phyloP scores from a whole-genome alignment of 2,888 invertebrate species.

The Julus scandinavius region DNA sequence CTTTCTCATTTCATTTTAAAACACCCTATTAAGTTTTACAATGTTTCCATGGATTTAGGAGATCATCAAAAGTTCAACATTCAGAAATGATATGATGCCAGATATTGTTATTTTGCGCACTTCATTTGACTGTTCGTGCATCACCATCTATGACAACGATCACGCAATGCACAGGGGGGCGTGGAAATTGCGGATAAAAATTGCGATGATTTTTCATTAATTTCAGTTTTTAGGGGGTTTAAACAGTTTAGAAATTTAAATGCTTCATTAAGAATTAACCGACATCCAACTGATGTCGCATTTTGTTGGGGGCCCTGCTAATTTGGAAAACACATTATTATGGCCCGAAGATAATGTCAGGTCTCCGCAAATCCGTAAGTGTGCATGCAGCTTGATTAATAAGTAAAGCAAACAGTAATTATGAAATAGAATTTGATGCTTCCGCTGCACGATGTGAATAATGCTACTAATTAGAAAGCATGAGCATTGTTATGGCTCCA shows the following conservation, averaged over 20 bases:
- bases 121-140: too few species aligned
- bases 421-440: slow-evolving; percentile 42
- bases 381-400: slow-evolving; percentile 20
- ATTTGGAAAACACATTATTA: not conserved
- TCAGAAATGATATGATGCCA: too few species aligned
- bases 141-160: too few species aligned
- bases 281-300: not conserved
- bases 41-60: too few species aligned
- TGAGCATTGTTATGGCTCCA: not conserved
- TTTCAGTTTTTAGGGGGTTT: not conserved
- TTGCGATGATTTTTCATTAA: not conserved
- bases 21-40: too few species aligned
- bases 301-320: not conserved
- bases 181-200: not conserved
- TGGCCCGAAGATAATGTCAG: slow-evolving; percentile 1
- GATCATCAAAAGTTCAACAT: too few species aligned
- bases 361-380: not conserved
- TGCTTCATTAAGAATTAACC: not conserved
- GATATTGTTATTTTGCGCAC: too few species aligned
- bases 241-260: slow-evolving; percentile 1
- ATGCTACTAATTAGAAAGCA: slow-evolving; percentile 34
- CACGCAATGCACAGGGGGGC: too few species aligned
- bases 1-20: too few species aligned
- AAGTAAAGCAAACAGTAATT: slow-evolving; percentile 39
- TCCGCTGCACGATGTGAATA: not conserved